Conservation (phyloP, 2,113 vertebrate genomes). For the Meriones unguiculatus region DNA sequence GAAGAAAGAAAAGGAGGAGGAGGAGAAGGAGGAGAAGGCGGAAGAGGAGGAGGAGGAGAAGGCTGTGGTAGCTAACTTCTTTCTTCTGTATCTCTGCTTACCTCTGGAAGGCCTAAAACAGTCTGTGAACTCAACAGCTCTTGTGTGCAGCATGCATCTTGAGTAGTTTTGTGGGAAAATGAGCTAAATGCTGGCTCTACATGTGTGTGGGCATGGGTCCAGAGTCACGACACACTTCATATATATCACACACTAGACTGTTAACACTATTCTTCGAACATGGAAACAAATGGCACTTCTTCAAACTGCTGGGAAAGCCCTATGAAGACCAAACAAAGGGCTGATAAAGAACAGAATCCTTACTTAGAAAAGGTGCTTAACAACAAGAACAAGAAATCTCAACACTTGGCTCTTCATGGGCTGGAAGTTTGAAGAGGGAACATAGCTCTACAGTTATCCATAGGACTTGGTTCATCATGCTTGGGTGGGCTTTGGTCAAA, state of each 20-base stretch:
- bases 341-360: neutral
- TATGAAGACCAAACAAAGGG: neutral
- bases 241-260: neutral
- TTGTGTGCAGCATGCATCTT: neutral
- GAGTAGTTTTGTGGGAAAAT: neutral
- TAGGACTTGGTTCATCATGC: neutral
- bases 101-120: neutral
- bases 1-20: too few relatives aligned
- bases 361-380: neutral
- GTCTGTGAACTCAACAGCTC: neutral
- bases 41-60: too few relatives aligned
- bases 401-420: neutral
- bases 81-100: neutral
- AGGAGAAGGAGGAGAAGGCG: neutral
- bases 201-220: rapidly evolving
- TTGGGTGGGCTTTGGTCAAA: neutral
- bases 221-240: neutral
- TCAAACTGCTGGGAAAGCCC: neutral
- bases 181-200: neutral
- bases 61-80: neutral
- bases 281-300: neutral
- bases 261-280: neutral
- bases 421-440: neutral
- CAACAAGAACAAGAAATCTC: neutral
- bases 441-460: neutral